phyloP scores from a whole-genome alignment of 2,113 vertebrate species.

The Sander vitreus region DNA sequence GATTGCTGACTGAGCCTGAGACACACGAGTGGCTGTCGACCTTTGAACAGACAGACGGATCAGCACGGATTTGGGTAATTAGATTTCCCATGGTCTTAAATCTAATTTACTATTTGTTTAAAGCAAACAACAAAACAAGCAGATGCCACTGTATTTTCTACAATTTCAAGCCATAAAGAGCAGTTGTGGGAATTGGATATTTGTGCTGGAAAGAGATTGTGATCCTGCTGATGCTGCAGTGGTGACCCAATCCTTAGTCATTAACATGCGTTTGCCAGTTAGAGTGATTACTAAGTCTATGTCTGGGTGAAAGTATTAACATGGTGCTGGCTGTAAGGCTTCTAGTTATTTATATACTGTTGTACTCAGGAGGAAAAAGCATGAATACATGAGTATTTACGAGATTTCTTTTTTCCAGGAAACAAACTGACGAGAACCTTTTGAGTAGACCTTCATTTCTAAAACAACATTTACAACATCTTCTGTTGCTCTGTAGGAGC shows the following conservation, averaged over 20 bases:
- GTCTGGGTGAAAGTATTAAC: constrained; percentile 61
- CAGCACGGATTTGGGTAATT: constrained; percentile 58
- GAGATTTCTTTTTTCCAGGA: not conserved
- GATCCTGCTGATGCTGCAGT: not conserved
- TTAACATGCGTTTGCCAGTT: constrained; percentile 32
- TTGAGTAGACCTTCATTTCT: not conserved
- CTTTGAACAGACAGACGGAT: constrained; percentile 38
- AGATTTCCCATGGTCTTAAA: constrained; percentile 30
- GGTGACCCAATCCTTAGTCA: constrained; percentile 25
- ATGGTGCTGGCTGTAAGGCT: not conserved
- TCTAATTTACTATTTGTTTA: constrained; percentile 46
- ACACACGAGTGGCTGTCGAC: constrained; percentile 13
- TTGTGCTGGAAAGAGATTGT: constrained; percentile 6
- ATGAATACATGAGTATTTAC: not conserved
- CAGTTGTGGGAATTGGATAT: not conserved
- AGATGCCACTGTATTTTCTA: not conserved
- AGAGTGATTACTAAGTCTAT: constrained; percentile 35
- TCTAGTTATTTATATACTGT: not conserved
- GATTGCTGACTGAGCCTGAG: not conserved
- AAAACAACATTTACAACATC: too few relatives aligned
- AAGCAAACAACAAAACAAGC: constrained; percentile 36
- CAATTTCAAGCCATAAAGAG: constrained; percentile 5
- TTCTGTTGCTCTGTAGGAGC: not conserved
- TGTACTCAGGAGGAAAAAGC: not conserved
- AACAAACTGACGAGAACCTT: not conserved